A percentile compares a stretch with the other conserved stretches of the same genome.
phyloP scores from a whole-genome alignment of 2,888 invertebrate genomes.

The Gari tellinella region DNA sequence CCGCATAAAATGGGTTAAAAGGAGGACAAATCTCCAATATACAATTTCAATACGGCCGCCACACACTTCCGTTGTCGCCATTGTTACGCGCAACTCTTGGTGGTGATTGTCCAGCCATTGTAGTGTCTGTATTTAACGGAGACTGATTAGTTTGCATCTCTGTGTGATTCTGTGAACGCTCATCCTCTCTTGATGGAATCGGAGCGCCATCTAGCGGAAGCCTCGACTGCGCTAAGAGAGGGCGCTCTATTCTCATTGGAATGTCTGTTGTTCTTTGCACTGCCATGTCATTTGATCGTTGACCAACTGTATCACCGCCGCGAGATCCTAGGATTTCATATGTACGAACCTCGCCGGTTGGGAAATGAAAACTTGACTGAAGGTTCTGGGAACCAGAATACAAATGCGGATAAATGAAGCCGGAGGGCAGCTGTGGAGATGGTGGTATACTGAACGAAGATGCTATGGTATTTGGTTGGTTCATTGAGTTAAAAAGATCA shows the following conservation, averaged over 20 bases:
- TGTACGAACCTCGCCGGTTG: conserved; percentile 71
- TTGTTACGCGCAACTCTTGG: conserved; percentile 52
- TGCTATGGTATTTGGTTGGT: conserved; percentile 63
- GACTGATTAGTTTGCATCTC: conserved; percentile 60
- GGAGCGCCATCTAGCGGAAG: conserved; percentile 50
- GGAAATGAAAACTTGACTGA: conserved; percentile 71
- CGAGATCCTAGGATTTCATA: conserved; percentile 68
- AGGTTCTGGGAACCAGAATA: conserved; percentile 77
- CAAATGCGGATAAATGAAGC: conserved; percentile 82
- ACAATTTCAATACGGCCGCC: conserved; percentile 74
- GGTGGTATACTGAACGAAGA: conserved; percentile 74
- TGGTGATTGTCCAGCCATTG: conserved; percentile 46
- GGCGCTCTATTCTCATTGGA: conserved; percentile 56
- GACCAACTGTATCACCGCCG: conserved; percentile 24
- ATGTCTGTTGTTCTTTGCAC: conserved; percentile 54
- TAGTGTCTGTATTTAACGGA: conserved; percentile 50
- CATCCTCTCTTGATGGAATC: conserved; percentile 46
- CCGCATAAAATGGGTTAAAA: no score
- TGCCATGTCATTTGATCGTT: conserved; percentile 46
- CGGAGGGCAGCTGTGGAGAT: conserved; percentile 75
- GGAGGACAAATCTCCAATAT: no score
- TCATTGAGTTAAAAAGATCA: conserved; percentile 66
- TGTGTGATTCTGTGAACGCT: conserved; percentile 47
- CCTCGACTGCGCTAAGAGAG: conserved; percentile 54
- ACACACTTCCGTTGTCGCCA: conserved; percentile 65